phyloP scores from a whole-genome alignment of 2,797 vertebrate genomes.

The Ceryle rudis region DNA sequence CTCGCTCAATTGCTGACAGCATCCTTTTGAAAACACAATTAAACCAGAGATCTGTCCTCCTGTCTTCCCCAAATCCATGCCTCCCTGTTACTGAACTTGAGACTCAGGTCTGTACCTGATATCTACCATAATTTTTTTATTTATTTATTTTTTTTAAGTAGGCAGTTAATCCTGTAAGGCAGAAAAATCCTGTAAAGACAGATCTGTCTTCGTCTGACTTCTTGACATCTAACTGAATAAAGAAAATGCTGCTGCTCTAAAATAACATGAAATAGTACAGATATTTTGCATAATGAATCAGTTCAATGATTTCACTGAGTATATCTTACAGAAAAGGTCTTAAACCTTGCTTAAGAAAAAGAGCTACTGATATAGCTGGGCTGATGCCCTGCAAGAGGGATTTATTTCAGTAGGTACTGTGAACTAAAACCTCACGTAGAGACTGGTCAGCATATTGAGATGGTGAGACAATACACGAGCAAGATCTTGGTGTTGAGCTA shows the following conservation, averaged over 20 bases:
- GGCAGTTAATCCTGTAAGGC: neutral
- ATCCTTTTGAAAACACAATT: neutral
- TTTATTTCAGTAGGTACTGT: neutral
- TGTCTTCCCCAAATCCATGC: neutral
- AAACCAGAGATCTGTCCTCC: neutral
- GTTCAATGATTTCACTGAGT: neutral
- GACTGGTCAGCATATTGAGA: neutral
- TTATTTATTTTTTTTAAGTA: neutral
- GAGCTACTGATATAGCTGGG: too few relatives aligned
- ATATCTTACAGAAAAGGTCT: neutral
- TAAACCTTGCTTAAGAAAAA: neutral
- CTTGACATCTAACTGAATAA: neutral
- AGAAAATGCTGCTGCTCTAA: neutral
- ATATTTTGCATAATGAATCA: neutral
- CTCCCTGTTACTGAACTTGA: neutral
- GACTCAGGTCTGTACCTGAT: neutral
- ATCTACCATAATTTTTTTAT: neutral
- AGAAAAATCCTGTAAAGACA: neutral
- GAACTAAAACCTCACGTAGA: neutral
- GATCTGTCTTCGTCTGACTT: neutral
- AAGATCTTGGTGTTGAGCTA: accelerated
- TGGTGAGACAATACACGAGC: neutral
- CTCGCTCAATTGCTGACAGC: neutral
- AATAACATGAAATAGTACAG: neutral
- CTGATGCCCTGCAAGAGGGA: neutral